Percentiles rank a stretch among this genome's conserved stretches.
Evolutionary conservation across 2,888 invertebrate species (phyloP).

Genomic region (Tenthredo livida): DNA sequence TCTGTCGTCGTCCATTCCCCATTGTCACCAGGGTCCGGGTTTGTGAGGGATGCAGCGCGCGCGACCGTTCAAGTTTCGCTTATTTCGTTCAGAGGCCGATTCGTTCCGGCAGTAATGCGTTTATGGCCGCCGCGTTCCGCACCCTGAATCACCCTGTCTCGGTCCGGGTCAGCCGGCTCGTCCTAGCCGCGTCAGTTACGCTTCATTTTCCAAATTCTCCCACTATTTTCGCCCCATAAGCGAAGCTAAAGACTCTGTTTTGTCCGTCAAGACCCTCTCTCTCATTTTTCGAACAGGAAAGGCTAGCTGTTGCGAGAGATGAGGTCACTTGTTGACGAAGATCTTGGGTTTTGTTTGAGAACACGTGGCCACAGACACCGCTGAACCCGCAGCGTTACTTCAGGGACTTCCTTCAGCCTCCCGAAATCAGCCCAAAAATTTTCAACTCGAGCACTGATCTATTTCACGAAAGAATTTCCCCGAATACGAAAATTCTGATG

Average conservation of each 20-base stretch:
- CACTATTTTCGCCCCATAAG: conserved; percentile 62
- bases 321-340: conserved; percentile 52
- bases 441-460: not conserved
- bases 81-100: conserved; percentile 69
- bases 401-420: not conserved
- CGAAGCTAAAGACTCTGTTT: conserved; percentile 72
- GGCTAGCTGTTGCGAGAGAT: conserved; percentile 42
- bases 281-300: not conserved
- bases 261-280: conserved; percentile 57
- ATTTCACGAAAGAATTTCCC: not conserved
- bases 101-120: conserved; percentile 75
- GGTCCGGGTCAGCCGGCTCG: conserved; percentile 58
- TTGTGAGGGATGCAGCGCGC: conserved; percentile 62
- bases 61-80: conserved; percentile 67
- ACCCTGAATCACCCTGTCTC: conserved; percentile 55
- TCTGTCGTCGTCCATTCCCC: conserved; percentile 28
- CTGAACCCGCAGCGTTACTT: conserved; percentile 38
- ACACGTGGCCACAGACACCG: conserved; percentile 51
- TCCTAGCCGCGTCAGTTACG: conserved; percentile 64
- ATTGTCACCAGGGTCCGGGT: conserved; percentile 17
- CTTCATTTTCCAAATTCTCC: conserved; percentile 60
- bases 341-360: conserved; percentile 47
- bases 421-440: not conserved
- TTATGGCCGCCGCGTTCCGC: conserved; percentile 66
- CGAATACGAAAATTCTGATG: not conserved